Base-by-base conservation (phyloP, 2,888 invertebrate genomes). In the Quadroppia sp. region DNA sequence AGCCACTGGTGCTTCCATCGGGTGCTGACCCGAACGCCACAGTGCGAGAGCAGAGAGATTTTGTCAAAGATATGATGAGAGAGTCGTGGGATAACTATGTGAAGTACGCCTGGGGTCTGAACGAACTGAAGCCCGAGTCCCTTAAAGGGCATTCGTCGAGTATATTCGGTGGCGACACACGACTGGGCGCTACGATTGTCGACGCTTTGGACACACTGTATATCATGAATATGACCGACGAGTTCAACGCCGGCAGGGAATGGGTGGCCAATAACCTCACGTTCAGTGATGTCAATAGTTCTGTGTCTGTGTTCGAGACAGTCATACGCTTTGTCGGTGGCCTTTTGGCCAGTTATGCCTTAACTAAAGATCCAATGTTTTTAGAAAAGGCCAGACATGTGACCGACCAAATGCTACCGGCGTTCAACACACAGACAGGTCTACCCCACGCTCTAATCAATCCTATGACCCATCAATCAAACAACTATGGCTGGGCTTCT, bases 241-340 rank as follows among this genome's bases (percentile, higher is more conserved):
- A 98, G 83, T 99, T 90, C 85, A 88, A 91, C 78, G 90, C 91
- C 81, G 99, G 93, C 0, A 86, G 93, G 53, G 92, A 97, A 80
- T 99, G 97, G 97, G 88, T 98, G 72, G 90, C 89, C 9, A 87
- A n/a, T n/a, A n/a, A n/a, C n/a, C n/a, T n/a, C n/a, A n/a, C n/a
- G n/a, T n/a, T n/a, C n/a, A n/a, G n/a, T n/a, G n/a, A n/a, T 64
- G 79, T 84, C 76, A 87, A 89, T 78, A 88, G 92, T 1, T 96
- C 98, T 80, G 85, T 99, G 76, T 99, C 98, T 0, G 94, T 98
- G 50, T 99, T 99, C 85, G 99, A 99, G 85, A 94, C 92, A 71
- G 99, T 97, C 82, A 99, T 99, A 81, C 89, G 99, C 20, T 98
- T 97, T 83, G 88, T 99, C 78, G 99, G 98, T 71, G 98, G 99